phyloP scores from a whole-genome alignment of 2,888 invertebrate genomes.

The Diachrysia chrysitis region DNA sequence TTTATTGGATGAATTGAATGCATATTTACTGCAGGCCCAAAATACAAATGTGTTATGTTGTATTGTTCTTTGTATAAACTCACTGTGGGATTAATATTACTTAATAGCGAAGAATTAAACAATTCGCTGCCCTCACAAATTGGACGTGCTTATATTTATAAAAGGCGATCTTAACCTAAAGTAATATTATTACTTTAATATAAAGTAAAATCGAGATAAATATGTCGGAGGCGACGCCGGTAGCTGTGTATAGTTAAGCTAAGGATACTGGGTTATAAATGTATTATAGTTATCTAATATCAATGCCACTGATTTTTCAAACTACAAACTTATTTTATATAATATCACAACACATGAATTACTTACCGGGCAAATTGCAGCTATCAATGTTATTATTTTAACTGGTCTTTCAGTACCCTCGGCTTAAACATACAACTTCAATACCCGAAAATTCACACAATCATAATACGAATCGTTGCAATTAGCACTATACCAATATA shows the following conservation, averaged over 20 bases:
- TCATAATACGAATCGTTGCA: slow-evolving; percentile 49
- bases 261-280: slow-evolving; percentile 33
- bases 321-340: not conserved
- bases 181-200: slow-evolving; percentile 76
- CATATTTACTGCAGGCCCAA: too few species aligned
- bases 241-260: slow-evolving; percentile 40
- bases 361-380: not conserved
- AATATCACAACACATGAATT: not conserved
- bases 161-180: slow-evolving; percentile 80
- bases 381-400: not conserved
- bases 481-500: slow-evolving; percentile 47
- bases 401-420: slow-evolving; percentile 29
- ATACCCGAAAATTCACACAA: slow-evolving; percentile 45
- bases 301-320: not conserved
- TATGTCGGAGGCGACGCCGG: slow-evolving; percentile 43
- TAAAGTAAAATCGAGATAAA: slow-evolving; percentile 73
- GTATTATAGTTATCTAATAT: not conserved
- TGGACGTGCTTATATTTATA: slow-evolving; percentile 78
- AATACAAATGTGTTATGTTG: too few species aligned
- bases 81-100: slow-evolving; percentile 34
- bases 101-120: slow-evolving; percentile 67
- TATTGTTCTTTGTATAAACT: slow-evolving; percentile 17
- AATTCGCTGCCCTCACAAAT: slow-evolving; percentile 74
- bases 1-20: too few species aligned
- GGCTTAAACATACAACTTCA: slow-evolving; percentile 40